Conservation (phyloP, 2,797 vertebrate species). For the Picus viridis region DNA sequence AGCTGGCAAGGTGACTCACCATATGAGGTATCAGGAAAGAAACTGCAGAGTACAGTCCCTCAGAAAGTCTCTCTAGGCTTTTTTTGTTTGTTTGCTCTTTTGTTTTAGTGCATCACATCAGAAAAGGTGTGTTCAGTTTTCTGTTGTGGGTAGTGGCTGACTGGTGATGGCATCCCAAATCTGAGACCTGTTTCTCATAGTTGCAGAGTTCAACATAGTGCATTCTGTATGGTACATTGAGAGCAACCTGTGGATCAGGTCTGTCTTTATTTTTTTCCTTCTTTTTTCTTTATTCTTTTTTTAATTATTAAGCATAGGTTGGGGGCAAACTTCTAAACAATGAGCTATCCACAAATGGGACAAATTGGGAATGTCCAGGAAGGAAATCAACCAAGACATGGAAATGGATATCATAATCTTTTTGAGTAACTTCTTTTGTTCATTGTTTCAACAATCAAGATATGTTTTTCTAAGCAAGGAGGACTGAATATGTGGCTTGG, state of each 20-base stretch:
- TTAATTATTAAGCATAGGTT: background rate
- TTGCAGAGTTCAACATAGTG: background rate
- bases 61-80: background rate
- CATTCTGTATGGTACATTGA: background rate
- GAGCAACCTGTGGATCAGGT: background rate
- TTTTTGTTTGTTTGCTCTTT: background rate
- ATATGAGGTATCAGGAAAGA: background rate
- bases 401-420: background rate
- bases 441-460: background rate
- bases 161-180: background rate
- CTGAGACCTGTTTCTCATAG: background rate
- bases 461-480: background rate
- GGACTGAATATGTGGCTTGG: background rate
- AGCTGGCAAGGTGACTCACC: background rate
- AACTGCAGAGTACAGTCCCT: background rate
- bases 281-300: too few species aligned
- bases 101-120: background rate
- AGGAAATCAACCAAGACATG: background rate
- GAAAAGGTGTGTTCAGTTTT: background rate
- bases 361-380: background rate
- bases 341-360: background rate
- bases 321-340: background rate
- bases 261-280: background rate
- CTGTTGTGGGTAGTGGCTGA: background rate
- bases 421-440: background rate